Percentiles rank a stretch among this genome's conserved stretches.
These are phyloP conservation scores for Eptesicus fuscus DNA, from an alignment of 2,113 vertebrate genomes.

Conservation along the genomic window DNA sequence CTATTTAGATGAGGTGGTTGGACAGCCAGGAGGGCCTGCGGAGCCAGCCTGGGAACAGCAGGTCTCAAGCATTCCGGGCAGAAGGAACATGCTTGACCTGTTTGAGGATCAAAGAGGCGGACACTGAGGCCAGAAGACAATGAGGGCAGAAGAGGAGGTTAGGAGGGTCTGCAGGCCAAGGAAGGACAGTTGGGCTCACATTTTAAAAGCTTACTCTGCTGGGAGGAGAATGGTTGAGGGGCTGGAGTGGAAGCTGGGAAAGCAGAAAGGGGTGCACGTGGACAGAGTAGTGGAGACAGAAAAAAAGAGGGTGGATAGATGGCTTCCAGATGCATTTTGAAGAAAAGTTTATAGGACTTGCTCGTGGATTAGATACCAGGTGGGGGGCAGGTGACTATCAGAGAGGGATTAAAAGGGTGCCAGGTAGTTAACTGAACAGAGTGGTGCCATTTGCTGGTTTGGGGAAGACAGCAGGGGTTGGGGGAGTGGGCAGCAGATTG, in stretches of 20 bases:
- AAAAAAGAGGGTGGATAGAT: neutral
- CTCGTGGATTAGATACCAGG: neutral
- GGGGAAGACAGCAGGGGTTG: neutral
- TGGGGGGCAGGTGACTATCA: neutral
- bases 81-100: neutral
- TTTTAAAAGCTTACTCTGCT: neutral
- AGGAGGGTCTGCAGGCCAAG: neutral
- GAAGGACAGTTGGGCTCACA: neutral
- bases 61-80: neutral
- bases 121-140: neutral
- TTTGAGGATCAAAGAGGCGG: neutral
- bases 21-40: neutral
- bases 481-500: fast-evolving
- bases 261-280: neutral
- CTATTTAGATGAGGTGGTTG: neutral
- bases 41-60: neutral
- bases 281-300: neutral
- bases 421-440: neutral
- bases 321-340: neutral
- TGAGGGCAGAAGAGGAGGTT: neutral
- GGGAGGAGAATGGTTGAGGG: neutral
- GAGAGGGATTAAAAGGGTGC: neutral
- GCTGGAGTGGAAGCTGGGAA: neutral
- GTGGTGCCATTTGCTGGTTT: neutral
- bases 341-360: neutral